Percentiles rank a stretch among this genome's conserved stretches.
Evolutionary conservation across 64 coral and sea anemone genomes (phyloP).

Genomic region (Pocillopora damicornis): DNA sequence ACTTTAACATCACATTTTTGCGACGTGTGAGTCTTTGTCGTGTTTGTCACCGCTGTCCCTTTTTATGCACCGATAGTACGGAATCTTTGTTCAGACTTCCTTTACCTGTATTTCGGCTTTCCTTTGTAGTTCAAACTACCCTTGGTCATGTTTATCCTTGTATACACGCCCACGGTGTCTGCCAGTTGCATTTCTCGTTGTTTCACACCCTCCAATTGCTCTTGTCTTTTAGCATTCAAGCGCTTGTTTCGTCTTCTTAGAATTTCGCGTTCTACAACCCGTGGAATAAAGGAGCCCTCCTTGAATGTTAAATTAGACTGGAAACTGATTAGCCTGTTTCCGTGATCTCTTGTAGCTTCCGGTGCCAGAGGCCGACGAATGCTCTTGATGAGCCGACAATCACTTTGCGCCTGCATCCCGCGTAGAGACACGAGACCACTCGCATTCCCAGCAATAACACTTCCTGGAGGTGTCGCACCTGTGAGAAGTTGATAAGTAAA

Average conservation of each 20-base stretch:
- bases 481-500: neutral
- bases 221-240: neutral
- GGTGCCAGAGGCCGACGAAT: constrained; percentile 55
- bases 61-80: no score
- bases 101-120: neutral
- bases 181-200: constrained; percentile 29
- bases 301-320: constrained; percentile 13
- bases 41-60: no score
- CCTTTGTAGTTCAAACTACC: constrained; percentile 23
- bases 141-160: constrained; percentile 22
- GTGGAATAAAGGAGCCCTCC: constrained; percentile 22
- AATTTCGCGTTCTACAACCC: constrained; percentile 35
- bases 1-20: no score
- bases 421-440: neutral
- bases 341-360: neutral
- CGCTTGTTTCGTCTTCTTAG: constrained; percentile 1
- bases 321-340: neutral
- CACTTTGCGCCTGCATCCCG: constrained; percentile 1
- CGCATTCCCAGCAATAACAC: neutral
- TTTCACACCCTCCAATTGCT: neutral
- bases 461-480: constrained; percentile 18
- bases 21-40: no score
- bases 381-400: constrained; percentile 35
- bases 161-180: constrained; percentile 23
- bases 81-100: neutral